Conservation (phyloP, 2,113 vertebrate genomes). For the Chinchilla lanigera region DNA sequence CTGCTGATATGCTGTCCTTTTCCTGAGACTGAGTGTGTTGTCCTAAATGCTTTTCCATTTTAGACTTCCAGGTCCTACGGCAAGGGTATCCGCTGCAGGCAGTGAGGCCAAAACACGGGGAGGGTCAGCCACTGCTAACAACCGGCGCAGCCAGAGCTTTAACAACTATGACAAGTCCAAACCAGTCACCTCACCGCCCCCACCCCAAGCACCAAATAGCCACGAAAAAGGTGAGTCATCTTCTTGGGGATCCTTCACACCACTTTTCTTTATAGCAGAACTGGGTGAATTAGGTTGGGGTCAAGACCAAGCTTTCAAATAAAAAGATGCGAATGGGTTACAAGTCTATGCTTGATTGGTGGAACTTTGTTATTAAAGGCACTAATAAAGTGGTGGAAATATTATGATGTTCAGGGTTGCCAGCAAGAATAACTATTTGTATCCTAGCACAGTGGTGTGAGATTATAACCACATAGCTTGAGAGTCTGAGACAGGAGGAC, state of each 20-base stretch:
- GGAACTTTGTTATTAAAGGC: background rate
- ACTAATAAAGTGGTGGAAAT: background rate
- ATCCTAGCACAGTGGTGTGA: background rate
- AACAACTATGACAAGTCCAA: conserved; percentile 95
- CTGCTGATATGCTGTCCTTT: background rate
- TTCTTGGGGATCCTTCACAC: background rate
- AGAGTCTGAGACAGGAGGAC: background rate
- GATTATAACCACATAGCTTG: background rate
- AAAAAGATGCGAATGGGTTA: background rate
- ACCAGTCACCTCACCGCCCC: conserved; percentile 87
- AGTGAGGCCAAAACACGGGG: conserved; percentile 92
- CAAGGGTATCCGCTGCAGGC: conserved; percentile 93
- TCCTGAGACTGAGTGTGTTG: background rate
- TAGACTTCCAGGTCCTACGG: conserved; percentile 96
- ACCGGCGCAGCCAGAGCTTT: conserved; percentile 97
- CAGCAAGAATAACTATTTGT: background rate
- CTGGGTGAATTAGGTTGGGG: fast-evolving
- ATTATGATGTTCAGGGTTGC: background rate
- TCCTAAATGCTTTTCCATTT: conserved; percentile 67
- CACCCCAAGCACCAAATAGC: conserved; percentile 67
- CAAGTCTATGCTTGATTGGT: background rate
- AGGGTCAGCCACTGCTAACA: conserved; percentile 89
- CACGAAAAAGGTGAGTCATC: conserved; percentile 91
- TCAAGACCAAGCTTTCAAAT: background rate
- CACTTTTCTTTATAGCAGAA: background rate